Evolutionary conservation across 64 coral and sea anemone species (phyloP).

Genomic region (Hydrozoanthus tunicans): DNA sequence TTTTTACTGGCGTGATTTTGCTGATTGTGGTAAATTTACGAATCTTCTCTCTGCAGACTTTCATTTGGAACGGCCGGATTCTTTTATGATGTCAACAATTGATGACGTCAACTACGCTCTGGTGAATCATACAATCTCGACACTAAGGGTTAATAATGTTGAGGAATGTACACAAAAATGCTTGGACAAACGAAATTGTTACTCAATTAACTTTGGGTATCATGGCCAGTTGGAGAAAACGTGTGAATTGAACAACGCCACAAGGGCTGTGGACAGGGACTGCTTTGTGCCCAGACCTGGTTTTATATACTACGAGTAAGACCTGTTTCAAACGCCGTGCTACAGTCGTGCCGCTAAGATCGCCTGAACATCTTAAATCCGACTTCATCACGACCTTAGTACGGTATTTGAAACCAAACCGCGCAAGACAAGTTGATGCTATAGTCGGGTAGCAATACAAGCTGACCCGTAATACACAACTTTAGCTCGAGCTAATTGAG

Average conservation of each 20-base stretch:
- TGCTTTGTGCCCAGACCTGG: constrained; percentile 53
- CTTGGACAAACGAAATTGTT: constrained; percentile 39
- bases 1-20: background rate
- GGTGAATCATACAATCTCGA: constrained; percentile 15
- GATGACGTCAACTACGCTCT: constrained; percentile 57
- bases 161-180: constrained; percentile 56
- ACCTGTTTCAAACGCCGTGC: too few species aligned
- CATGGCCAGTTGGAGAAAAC: background rate
- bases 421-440: too few species aligned
- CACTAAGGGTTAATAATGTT: constrained; percentile 21
- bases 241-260: constrained; percentile 74
- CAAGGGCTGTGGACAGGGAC: constrained; percentile 41
- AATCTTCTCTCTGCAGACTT: constrained; percentile 4
- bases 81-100: constrained; percentile 45
- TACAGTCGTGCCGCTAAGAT: too few species aligned
- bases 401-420: too few species aligned
- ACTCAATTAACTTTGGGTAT: constrained; percentile 73
- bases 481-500: too few species aligned
- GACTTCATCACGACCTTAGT: too few species aligned
- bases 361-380: too few species aligned
- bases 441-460: too few species aligned
- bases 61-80: constrained; percentile 5
- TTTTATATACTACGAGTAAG: constrained; percentile 71
- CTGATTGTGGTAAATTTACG: background rate
- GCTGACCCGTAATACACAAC: too few species aligned